These are phyloP conservation scores for Synanthedon vespiformis DNA, from an alignment of 2,888 invertebrate genomes.

Conservation along the genomic window DNA sequence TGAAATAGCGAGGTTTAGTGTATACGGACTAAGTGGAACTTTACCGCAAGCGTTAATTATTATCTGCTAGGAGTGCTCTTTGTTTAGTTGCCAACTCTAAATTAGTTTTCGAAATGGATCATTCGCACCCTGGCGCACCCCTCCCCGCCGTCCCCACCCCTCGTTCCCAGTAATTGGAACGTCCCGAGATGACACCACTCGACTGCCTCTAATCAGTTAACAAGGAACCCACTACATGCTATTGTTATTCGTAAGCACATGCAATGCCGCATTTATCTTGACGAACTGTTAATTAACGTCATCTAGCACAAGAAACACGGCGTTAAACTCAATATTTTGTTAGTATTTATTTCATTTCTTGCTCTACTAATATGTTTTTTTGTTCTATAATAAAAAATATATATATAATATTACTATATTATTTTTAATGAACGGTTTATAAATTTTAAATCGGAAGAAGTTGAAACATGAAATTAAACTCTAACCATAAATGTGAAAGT, in stretches of 20 bases:
- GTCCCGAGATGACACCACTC: conserved; percentile 69
- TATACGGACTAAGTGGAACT: conserved; percentile 64
- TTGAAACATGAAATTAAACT: too few relatives aligned
- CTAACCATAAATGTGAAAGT: too few relatives aligned
- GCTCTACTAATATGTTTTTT: too few relatives aligned
- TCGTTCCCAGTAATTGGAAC: conserved; percentile 63
- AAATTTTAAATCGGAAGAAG: too few relatives aligned
- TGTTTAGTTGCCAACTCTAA: conserved; percentile 72
- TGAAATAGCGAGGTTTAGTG: conserved; percentile 54
- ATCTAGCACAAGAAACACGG: conserved; percentile 4
- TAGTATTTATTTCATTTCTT: too few relatives aligned
- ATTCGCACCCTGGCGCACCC: conserved; percentile 58
- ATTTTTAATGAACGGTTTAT: too few relatives aligned
- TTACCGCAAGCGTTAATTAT: conserved; percentile 71
- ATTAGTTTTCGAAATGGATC: conserved; percentile 72
- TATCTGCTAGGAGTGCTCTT: conserved; percentile 70
- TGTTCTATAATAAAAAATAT: too few relatives aligned
- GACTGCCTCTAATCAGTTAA: conserved; percentile 66
- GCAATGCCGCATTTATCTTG: conserved; percentile 20
- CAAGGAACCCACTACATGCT: conserved; percentile 55
- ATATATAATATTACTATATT: too few relatives aligned
- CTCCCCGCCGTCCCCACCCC: conserved; percentile 22
- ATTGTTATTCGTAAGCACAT: conserved; percentile 43
- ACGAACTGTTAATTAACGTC: conserved; percentile 11
- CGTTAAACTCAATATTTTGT: too few relatives aligned